Evolutionary conservation across 2,888 invertebrate species (phyloP).

Genomic region (Hipparchia semele): DNA sequence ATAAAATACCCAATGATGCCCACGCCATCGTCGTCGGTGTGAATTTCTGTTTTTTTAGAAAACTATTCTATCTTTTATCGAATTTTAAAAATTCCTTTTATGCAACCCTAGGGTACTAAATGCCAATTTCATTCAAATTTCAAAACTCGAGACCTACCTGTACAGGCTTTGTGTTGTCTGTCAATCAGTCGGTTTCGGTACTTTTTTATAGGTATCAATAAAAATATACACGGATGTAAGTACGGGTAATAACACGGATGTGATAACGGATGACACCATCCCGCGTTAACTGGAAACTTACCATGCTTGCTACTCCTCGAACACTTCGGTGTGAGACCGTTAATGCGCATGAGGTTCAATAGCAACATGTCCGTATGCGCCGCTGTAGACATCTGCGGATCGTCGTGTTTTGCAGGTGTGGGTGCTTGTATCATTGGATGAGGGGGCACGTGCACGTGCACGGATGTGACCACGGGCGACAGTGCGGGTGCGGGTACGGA

Average conservation of each 20-base stretch:
- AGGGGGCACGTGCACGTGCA: constrained; percentile 32
- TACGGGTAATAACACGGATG: background rate
- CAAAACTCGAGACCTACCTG: too few species aligned
- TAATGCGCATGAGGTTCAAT: constrained; percentile 73
- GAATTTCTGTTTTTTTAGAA: too few species aligned
- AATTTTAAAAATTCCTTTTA: too few species aligned
- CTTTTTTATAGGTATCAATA: too few species aligned
- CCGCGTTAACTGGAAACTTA: constrained; percentile 40
- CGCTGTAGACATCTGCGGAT: constrained; percentile 66
- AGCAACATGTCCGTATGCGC: constrained; percentile 75
- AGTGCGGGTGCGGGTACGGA: constrained; percentile 45
- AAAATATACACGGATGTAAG: too few species aligned
- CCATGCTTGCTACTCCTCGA: constrained; percentile 53
- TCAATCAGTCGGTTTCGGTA: too few species aligned
- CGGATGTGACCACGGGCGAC: constrained; percentile 13
- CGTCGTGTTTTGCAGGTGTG: constrained; percentile 48
- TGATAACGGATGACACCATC: background rate
- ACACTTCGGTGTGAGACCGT: constrained; percentile 60
- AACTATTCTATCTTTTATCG: too few species aligned
- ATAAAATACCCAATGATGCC: too few species aligned
- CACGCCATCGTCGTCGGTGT: too few species aligned
- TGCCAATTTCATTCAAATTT: too few species aligned
- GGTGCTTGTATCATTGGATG: constrained; percentile 18
- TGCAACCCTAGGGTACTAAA: too few species aligned
- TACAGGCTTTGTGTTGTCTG: too few species aligned